Conservation (phyloP, 1,140 invertebrate genomes). For the Colletes latitarsis region DNA sequence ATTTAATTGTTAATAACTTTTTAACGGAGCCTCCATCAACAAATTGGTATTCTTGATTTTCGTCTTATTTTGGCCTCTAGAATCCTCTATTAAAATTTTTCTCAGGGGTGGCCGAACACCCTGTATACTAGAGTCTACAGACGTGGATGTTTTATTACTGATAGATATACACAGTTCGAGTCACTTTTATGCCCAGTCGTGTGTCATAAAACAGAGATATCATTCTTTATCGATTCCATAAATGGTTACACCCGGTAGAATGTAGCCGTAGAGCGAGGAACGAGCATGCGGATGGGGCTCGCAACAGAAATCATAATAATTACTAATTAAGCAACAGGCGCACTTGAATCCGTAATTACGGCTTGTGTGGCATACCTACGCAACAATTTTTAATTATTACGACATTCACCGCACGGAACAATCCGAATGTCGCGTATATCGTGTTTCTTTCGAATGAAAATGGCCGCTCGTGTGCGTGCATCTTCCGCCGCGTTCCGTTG, state of each 20-base stretch:
- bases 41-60: too few relatives aligned
- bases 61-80: too few relatives aligned
- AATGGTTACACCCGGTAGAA: slow-evolving; percentile 27
- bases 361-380: neutral
- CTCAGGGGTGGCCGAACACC: too few relatives aligned
- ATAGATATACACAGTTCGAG: too few relatives aligned
- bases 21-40: too few relatives aligned
- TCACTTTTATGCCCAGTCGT: too few relatives aligned
- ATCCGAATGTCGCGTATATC: slow-evolving; percentile 19
- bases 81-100: too few relatives aligned
- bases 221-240: too few relatives aligned
- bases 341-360: slow-evolving; percentile 39
- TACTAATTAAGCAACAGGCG: slow-evolving; percentile 49
- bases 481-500: neutral
- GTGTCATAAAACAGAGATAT: too few relatives aligned
- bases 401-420: neutral
- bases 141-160: too few relatives aligned
- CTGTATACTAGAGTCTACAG: too few relatives aligned
- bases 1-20: too few relatives aligned
- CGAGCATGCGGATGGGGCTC: neutral
- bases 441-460: neutral
- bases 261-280: neutral
- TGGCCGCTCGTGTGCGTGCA: neutral
- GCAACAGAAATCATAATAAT: slow-evolving; percentile 35
- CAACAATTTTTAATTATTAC: slow-evolving; percentile 46